A percentile compares a stretch with the other conserved stretches of the same genome.
Conservation (phyloP, 2,888 invertebrate species). For the Agrochola circellaris region DNA sequence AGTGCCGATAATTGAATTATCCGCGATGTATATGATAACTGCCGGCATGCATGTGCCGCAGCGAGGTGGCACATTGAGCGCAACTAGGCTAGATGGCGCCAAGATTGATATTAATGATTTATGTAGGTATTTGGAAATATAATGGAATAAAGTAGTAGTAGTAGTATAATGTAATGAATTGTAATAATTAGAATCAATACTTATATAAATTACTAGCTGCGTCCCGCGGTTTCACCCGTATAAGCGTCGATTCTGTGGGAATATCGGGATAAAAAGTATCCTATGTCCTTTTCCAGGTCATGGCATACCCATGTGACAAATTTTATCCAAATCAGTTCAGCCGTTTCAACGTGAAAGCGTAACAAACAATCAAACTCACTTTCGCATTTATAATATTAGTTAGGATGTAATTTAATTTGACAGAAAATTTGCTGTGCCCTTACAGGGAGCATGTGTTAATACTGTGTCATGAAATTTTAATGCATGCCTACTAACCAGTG, state of each 20-base stretch:
- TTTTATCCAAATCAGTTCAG: too few relatives aligned
- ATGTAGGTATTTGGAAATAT: not conserved
- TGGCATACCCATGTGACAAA: too few relatives aligned
- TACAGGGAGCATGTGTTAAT: not conserved
- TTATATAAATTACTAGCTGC: not conserved
- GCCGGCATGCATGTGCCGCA: too few relatives aligned
- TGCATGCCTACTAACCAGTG: not conserved
- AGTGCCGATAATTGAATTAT: constrained; percentile 29
- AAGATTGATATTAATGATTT: not conserved
- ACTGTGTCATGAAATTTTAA: not conserved
- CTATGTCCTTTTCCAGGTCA: too few relatives aligned
- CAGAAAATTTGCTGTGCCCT: not conserved
- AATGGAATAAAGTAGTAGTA: not conserved
- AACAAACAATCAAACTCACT: too few relatives aligned
- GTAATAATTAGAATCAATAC: not conserved
- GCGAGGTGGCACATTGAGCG: not conserved
- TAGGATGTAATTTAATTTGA: too few relatives aligned
- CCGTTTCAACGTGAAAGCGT: too few relatives aligned
- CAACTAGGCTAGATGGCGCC: not conserved
- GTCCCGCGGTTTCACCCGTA: too few relatives aligned
- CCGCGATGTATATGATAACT: not conserved
- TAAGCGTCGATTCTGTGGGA: too few relatives aligned
- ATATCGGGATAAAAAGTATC: too few relatives aligned
- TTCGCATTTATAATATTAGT: too few relatives aligned
- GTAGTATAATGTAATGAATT: too few relatives aligned